These are phyloP conservation scores for Andricus grossulariae DNA, from an alignment of 1,140 invertebrate genomes.

Conservation along the genomic window DNA sequence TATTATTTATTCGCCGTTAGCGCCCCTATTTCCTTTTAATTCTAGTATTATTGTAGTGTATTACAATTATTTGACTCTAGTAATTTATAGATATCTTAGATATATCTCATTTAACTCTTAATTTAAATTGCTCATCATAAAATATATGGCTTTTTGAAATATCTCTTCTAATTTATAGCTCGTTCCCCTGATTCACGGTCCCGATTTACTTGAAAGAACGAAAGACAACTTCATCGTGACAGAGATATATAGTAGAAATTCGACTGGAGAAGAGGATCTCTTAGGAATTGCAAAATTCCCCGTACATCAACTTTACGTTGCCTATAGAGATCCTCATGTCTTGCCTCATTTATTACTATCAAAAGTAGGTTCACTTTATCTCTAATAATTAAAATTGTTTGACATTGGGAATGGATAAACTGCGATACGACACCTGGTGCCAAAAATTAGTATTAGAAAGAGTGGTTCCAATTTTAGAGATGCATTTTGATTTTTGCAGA, in stretches of 20 bases:
- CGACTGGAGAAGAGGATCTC: constrained; percentile 63
- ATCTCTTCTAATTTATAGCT: constrained; percentile 64
- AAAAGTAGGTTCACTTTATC: constrained; percentile 52
- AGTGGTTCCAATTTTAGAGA: too few species aligned
- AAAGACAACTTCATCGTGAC: constrained; percentile 77
- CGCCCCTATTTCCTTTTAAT: too few species aligned
- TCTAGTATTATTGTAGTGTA: too few species aligned
- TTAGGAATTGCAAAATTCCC: constrained; percentile 78
- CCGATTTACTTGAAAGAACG: constrained; percentile 76
- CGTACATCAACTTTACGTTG: constrained; percentile 79
- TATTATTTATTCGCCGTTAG: too few species aligned
- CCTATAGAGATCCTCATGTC: constrained; percentile 77
- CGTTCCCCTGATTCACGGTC: constrained; percentile 77
- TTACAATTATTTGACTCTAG: too few species aligned
- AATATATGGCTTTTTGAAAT: constrained; percentile 3
- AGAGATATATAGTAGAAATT: constrained; percentile 75
- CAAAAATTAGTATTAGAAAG: too few species aligned
- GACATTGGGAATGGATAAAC: too few species aligned
- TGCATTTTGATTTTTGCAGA: too few species aligned
- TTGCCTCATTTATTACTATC: constrained; percentile 74
- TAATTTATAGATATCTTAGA: neutral
- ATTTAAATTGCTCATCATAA: neutral
- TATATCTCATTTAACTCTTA: constrained; percentile 14
- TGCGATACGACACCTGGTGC: too few species aligned
- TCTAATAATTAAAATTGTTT: neutral